These are phyloP conservation scores for Pogonus chalceus DNA, from an alignment of 1,140 invertebrate genomes.

Conservation along the genomic window DNA sequence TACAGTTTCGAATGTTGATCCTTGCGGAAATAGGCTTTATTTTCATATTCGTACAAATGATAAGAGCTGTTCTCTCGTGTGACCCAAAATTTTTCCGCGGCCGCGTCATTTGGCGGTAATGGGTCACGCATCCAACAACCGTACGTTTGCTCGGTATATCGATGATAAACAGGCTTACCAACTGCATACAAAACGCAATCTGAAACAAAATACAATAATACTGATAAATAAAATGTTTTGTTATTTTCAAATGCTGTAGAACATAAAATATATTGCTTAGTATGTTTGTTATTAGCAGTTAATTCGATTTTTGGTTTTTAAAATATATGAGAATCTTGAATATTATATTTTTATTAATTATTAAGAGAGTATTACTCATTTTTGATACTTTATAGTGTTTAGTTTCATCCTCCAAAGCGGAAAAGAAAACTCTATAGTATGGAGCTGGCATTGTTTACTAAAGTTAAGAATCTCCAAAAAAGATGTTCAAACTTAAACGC, in stretches of 20 bases:
- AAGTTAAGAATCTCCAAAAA: no score
- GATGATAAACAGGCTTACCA: slow-evolving; percentile 84
- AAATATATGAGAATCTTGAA: no score
- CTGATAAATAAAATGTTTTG: slow-evolving; percentile 6
- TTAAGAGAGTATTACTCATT: no score
- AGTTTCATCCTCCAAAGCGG: no score
- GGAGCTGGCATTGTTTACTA: no score
- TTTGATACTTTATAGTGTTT: no score
- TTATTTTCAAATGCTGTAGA: no score
- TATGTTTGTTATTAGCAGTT: slow-evolving; percentile 28
- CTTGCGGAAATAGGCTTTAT: slow-evolving; percentile 57
- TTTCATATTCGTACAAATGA: slow-evolving; percentile 64
- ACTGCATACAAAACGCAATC: slow-evolving; percentile 82
- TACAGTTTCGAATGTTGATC: slow-evolving; percentile 35
- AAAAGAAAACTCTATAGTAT: no score
- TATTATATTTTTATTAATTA: no score
- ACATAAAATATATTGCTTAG: no score
- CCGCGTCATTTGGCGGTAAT: slow-evolving; percentile 44
- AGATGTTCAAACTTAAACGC: no score
- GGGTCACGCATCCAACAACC: slow-evolving; percentile 84
- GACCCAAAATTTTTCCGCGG: slow-evolving; percentile 69
- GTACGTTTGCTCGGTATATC: slow-evolving; percentile 59
- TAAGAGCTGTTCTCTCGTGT: slow-evolving; percentile 64
- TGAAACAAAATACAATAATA: slow-evolving; percentile 36
- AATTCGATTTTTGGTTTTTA: slow-evolving; percentile 10